phyloP scores from a whole-genome alignment of 1,140 invertebrate genomes.

The Nasonia vitripennis region DNA sequence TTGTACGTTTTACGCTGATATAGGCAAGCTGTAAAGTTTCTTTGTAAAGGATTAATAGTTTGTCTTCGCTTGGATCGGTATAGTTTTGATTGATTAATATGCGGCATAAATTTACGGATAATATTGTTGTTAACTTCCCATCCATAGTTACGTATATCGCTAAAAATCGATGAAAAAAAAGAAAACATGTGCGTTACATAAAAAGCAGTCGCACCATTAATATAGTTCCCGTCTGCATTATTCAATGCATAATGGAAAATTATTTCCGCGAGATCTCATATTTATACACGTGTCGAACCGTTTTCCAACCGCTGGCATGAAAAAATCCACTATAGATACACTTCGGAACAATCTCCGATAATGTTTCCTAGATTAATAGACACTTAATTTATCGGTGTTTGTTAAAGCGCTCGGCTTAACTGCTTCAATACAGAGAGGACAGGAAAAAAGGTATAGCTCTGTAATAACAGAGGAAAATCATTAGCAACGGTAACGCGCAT shows the following conservation, averaged over 20 bases:
- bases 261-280: conserved; percentile 9
- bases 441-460: not conserved
- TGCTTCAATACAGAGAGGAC: conserved; percentile 44
- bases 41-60: too few species aligned
- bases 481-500: conserved; percentile 19
- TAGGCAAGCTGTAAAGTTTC: too few species aligned
- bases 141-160: too few species aligned
- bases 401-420: conserved; percentile 50
- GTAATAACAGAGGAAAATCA: conserved; percentile 22
- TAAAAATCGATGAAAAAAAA: too few species aligned
- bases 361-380: conserved; percentile 34
- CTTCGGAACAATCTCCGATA: not conserved
- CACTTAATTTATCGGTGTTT: conserved; percentile 13
- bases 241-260: conserved; percentile 8
- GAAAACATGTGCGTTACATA: too few species aligned
- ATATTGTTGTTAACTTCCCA: too few species aligned
- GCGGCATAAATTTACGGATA: too few species aligned
- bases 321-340: not conserved
- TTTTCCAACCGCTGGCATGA: not conserved
- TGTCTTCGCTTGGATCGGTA: too few species aligned
- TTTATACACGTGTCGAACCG: not conserved
- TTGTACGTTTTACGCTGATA: too few species aligned
- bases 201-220: too few species aligned
- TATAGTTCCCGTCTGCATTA: not conserved
- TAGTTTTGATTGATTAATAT: too few species aligned